Evolutionary conservation across 2,797 vertebrate genomes (phyloP).

Genomic region (Atherinosoma microstoma): DNA sequence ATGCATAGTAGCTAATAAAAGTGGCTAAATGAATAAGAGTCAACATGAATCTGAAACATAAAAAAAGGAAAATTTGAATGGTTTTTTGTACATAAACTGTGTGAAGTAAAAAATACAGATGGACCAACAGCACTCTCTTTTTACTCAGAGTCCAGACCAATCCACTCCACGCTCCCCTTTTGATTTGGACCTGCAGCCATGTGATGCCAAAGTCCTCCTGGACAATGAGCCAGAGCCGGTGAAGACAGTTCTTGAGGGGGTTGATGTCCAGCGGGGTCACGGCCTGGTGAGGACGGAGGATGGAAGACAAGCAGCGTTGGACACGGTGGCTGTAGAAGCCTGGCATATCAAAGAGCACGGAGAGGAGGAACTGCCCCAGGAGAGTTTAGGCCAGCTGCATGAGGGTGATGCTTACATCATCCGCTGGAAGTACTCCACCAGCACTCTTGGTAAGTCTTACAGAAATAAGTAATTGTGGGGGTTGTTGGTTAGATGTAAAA

Average conservation of each 20-base stretch:
- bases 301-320: conserved; percentile 80
- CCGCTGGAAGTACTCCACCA: conserved; percentile 87
- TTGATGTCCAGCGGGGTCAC: conserved; percentile 83
- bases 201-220: conserved; percentile 77
- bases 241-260: conserved; percentile 80
- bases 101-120: not conserved
- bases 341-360: conserved; percentile 87
- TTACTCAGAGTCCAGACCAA: conserved; percentile 66
- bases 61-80: not conserved
- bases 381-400: conserved; percentile 84
- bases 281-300: conserved; percentile 82
- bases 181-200: conserved; percentile 80
- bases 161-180: conserved; percentile 36
- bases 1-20: not conserved
- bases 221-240: conserved; percentile 58
- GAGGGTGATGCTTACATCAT: conserved; percentile 85
- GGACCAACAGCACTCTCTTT: not conserved
- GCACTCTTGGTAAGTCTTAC: conserved; percentile 81
- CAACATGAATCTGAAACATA: not conserved
- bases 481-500: not conserved
- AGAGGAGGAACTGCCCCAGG: conserved; percentile 78
- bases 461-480: not conserved
- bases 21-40: not conserved
- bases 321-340: conserved; percentile 78
- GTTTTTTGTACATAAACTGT: not conserved